Conservation (phyloP, 2,113 vertebrate species). For the Echinops telfairi region DNA sequence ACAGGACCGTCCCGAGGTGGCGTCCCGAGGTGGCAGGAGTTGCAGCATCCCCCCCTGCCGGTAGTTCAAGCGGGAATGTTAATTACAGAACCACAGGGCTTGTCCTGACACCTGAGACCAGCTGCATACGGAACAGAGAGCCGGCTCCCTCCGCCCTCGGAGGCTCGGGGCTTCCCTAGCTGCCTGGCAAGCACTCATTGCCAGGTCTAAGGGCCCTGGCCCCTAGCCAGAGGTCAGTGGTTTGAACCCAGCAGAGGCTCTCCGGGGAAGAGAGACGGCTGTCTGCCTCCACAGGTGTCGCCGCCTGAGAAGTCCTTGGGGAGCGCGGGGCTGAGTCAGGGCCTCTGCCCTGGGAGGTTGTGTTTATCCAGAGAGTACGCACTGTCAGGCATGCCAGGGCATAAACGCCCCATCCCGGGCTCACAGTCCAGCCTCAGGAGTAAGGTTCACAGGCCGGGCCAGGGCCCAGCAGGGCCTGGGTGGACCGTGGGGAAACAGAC, state of each 20-base stretch:
- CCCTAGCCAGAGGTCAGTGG: background rate
- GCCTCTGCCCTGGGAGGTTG: background rate
- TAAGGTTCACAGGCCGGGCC: background rate
- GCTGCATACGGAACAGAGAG: slow-evolving; percentile 67
- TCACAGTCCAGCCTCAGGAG: background rate
- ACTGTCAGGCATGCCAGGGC: background rate
- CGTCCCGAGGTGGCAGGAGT: background rate
- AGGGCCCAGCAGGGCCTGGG: no score
- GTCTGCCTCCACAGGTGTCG: background rate
- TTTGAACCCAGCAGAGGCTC: background rate
- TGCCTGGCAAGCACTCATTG: background rate
- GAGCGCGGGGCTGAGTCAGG: no score
- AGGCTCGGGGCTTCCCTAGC: slow-evolving; percentile 36
- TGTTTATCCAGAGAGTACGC: slow-evolving; percentile 27
- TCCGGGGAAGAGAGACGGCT: no score
- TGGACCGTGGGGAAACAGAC: background rate
- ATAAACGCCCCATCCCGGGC: background rate
- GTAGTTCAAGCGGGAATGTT: slow-evolving; percentile 19
- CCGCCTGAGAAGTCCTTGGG: background rate
- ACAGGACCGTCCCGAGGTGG: background rate
- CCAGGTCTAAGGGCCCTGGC: background rate
- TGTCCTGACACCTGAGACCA: slow-evolving; percentile 81
- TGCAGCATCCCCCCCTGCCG: background rate
- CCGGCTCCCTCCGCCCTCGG: background rate
- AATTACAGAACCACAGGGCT: slow-evolving; percentile 12